These are phyloP conservation scores for Ceriagrion tenellum DNA, from an alignment of 2,888 invertebrate genomes.

Conservation along the genomic window DNA sequence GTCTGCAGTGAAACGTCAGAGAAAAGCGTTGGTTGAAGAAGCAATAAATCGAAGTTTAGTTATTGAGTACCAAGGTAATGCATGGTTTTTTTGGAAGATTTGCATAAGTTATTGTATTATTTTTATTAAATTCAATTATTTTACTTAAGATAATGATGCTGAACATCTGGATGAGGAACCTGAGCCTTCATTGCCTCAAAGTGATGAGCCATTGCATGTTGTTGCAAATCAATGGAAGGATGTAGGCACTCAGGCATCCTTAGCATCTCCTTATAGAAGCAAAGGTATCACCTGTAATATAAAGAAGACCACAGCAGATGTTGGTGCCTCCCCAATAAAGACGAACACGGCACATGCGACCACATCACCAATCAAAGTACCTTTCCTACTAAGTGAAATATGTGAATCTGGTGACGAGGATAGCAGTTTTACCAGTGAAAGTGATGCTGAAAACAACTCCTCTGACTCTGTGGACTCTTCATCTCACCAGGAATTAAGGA, in stretches of 20 bases:
- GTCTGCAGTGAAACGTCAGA: neutral
- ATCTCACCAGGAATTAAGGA: conserved; percentile 1
- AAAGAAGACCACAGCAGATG: conserved; percentile 10
- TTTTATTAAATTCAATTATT: neutral
- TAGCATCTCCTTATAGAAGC: conserved; percentile 18
- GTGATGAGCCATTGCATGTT: conserved; percentile 2
- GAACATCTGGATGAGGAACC: conserved; percentile 11
- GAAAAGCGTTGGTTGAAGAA: conserved; percentile 10
- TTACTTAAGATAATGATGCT: conserved; percentile 2
- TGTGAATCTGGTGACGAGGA: conserved; percentile 5
- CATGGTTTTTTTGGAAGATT: neutral
- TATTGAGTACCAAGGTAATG: conserved; percentile 3
- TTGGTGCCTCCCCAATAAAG: conserved; percentile 11
- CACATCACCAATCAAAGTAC: neutral
- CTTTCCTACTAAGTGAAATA: conserved; percentile 2
- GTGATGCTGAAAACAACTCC: conserved; percentile 18
- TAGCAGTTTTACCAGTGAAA: conserved; percentile 18
- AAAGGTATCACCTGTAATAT: conserved; percentile 18
- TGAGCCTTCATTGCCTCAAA: neutral
- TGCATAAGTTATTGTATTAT: neutral
- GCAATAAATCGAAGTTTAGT: neutral
- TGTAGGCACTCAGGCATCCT: conserved; percentile 2
- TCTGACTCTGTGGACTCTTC: neutral
- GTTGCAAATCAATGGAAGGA: neutral
- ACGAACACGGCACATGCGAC: conserved; percentile 10